Base-by-base conservation (phyloP, 2,888 invertebrate species). In the Eudasyphora cyanicolor region DNA sequence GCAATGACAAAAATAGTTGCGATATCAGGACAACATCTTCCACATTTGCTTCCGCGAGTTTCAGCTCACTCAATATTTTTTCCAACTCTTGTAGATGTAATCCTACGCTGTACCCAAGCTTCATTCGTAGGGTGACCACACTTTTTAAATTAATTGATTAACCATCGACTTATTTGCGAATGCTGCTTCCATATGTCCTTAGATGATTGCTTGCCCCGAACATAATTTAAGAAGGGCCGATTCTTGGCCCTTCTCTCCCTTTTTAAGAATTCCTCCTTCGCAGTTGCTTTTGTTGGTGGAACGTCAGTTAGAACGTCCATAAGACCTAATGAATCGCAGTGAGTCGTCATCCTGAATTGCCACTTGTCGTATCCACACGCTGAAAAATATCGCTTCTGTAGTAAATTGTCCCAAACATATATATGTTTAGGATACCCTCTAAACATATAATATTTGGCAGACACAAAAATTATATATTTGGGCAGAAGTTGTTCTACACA, bases 41-140 rank as follows among this genome's bases (percentile, higher is more conserved):
- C 14, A 64, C 8, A 1, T n/a, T 62, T n/a, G 62, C 62, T 7
- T 8, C 17, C n/a, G 62, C 62, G 29, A 57, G 12, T 14, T 75
- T 75, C 1, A 75, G 57, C 64, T 79, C 38, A 14, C 70, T 45
- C 14, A 75, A 24, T 35, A 79, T 42, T 21, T 60, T 60, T 27
- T 79, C 49, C 38, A 74, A 79, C 14, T 24, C 49, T 70, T 29
- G 21, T 24, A 77, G 27, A 19, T 73, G 73, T 27, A 21, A n/a
- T 8, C 10, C 27, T 42, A 49, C 49, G 19, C 17, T 17, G 6
- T 57, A 57, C 12, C 57, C 57, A 32, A 21, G 57, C 27, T 75
- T 73, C 77, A 82, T 82, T 42, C 60, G 73, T 29, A 82, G 74
- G 17, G 73, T 77, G 6, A 42, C 73, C 29, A 74, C n/a, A 45